phyloP scores from a whole-genome alignment of 2,888 invertebrate genomes.

The Silvanus unidentatus region DNA sequence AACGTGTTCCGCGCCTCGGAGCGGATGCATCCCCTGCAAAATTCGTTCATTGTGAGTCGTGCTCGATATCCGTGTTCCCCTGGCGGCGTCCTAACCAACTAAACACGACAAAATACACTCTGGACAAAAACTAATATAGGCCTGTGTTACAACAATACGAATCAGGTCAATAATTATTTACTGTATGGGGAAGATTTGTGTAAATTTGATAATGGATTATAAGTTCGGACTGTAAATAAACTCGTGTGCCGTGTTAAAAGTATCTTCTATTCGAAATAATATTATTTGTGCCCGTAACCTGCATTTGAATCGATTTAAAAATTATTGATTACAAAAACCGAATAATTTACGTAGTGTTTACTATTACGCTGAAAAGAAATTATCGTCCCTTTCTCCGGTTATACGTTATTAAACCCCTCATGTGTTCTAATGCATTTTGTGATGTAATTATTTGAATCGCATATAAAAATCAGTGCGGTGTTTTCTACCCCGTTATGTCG shows the following conservation, averaged over 20 bases:
- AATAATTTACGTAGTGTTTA: conserved; percentile 26
- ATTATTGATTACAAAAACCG: conserved; percentile 37
- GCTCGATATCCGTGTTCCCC: conserved; percentile 27
- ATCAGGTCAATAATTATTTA: conserved; percentile 19
- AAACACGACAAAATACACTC: conserved; percentile 36
- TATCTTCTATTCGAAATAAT: conserved; percentile 1
- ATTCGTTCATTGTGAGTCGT: conserved; percentile 27
- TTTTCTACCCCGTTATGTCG: too few species aligned
- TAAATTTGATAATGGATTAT: background rate
- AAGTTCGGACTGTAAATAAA: conserved; percentile 8
- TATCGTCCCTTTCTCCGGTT: conserved; percentile 7
- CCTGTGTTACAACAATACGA: conserved; percentile 20
- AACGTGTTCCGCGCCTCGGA: too few species aligned
- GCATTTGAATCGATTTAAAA: conserved; percentile 40
- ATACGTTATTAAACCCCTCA: conserved; percentile 31
- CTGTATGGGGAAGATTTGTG: too few species aligned
- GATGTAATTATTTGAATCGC: conserved; percentile 28
- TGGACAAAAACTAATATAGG: conserved; percentile 18
- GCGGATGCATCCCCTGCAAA: background rate
- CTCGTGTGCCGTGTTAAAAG: conserved; percentile 6
- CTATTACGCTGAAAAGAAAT: background rate
- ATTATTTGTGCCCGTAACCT: conserved; percentile 16
- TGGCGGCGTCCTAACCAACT: conserved; percentile 34
- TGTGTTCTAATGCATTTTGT: conserved; percentile 40
- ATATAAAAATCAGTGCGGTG: too few species aligned